Base-by-base conservation (phyloP, 2,888 invertebrate genomes). In the Erebia epiphron region DNA sequence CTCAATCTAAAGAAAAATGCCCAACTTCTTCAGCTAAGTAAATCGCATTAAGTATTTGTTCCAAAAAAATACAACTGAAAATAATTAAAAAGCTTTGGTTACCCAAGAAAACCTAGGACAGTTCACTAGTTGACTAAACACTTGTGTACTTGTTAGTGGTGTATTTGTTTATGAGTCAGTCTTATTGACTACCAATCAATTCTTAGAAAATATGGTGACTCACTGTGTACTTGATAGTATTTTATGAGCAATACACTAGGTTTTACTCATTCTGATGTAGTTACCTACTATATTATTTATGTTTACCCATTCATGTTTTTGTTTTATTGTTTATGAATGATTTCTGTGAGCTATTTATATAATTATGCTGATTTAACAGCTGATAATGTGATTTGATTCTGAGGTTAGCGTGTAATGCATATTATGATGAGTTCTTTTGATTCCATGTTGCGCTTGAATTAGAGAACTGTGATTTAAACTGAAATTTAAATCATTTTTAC, bases 121-220 rank as follows among this genome's bases (percentile, higher is more conserved):
- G 35, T 7, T 35, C 35, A 35, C 35, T 35, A 35, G 35, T 61
- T 46, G 43, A 16, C 18, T 43, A 61, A 62, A 21, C 14, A 49
- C 21, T 26, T 26, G 10, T 16, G 21, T 46, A 49, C 21, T 35
- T 35, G 35, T 62, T 18, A 18, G 46, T 16, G 7, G 41, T 60
- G 41, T 43, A 43, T 41, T 18, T n/a, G n/a, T 43, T 16, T n/a
- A 21, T 62, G 62, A 62, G 46, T 62, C 62, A 62, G 13, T 62
- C 14, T 21, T 49, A 62, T 62, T 49, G 46, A 21, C 62, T 21
- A 4, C 8, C 7, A 4, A 62, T 49, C 49, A 62, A 49, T 62
- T 62, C 62, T 49, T 62, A 62, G 62, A 21, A 62, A 62, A 13
- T 10, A 21, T 18, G 2, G 2, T 49, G 62, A 62, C 18, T 62